phyloP scores from a whole-genome alignment of 1,140 invertebrate species.

The Atopsyche davidsoni region DNA sequence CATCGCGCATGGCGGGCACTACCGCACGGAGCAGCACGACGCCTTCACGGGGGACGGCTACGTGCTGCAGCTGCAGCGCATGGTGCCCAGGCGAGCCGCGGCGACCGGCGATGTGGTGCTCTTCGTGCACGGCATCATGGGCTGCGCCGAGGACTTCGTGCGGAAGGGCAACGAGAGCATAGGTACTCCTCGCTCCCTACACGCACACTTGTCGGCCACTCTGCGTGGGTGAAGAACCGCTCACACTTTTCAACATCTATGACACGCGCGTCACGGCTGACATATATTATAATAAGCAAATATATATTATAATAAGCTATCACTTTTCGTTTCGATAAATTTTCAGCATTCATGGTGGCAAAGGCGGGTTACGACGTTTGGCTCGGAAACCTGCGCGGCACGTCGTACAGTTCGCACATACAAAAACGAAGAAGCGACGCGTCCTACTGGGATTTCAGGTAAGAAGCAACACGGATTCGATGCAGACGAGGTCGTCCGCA shows the following conservation, averaged over 20 bases:
- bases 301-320: too few species aligned
- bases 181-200: too few species aligned
- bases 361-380: slow-evolving; percentile 72
- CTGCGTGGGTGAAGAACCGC: too few species aligned
- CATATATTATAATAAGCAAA: too few species aligned
- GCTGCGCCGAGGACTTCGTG: neutral
- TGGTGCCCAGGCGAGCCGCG: neutral
- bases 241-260: too few species aligned
- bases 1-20: neutral
- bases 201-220: too few species aligned
- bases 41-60: neutral
- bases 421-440: slow-evolving; percentile 41
- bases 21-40: neutral
- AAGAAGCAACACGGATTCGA: too few species aligned
- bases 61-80: neutral
- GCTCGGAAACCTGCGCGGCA: slow-evolving; percentile 68
- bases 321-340: too few species aligned
- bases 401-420: slow-evolving; percentile 54
- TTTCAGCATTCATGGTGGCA: slow-evolving; percentile 51
- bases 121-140: slow-evolving; percentile 1
- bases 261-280: too few species aligned
- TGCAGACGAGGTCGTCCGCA: too few species aligned
- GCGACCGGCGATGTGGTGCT: neutral
- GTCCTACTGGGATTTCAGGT: slow-evolving; percentile 52
- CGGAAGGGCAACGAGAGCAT: neutral